A percentile compares a stretch with the other conserved stretches of the same genome.
phyloP scores from a whole-genome alignment of 2,113 vertebrate genomes.

The Thalassarche chlororhynchos region DNA sequence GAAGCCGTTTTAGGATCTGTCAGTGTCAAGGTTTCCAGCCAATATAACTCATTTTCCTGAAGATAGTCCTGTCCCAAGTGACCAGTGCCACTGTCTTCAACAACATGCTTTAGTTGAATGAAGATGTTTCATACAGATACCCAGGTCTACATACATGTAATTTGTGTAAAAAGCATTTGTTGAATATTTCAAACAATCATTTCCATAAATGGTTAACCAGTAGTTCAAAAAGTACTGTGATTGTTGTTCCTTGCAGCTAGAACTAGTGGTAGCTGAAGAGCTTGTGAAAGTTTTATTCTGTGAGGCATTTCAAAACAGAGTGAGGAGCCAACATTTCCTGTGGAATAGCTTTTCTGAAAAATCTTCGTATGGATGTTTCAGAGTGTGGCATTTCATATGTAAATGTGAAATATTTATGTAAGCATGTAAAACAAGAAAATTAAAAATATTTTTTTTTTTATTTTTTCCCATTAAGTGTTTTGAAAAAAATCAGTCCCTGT shows the following conservation, averaged over 20 bases:
- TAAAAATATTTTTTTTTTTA: fast-evolving
- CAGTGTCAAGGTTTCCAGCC: not conserved
- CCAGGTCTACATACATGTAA: not conserved
- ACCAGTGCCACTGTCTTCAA: not conserved
- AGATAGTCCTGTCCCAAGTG: not conserved
- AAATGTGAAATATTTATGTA: not conserved
- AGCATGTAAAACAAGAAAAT: not conserved
- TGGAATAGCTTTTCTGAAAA: not conserved
- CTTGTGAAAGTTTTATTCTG: not conserved
- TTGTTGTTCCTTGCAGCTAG: not conserved
- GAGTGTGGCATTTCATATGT: not conserved
- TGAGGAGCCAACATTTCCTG: not conserved
- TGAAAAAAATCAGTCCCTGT: not conserved
- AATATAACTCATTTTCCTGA: not conserved
- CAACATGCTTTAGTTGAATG: not conserved
- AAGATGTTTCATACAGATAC: not conserved
- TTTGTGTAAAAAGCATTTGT: not conserved
- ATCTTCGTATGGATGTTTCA: not conserved
- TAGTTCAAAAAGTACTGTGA: not conserved
- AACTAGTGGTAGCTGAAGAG: not conserved
- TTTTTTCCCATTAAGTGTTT: not conserved
- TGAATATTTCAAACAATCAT: not conserved
- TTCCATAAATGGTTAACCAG: not conserved
- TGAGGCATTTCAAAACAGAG: not conserved
- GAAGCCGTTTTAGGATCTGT: not conserved